Conservation (phyloP, 2,888 invertebrate species). For the Drosophila diplacantha region DNA sequence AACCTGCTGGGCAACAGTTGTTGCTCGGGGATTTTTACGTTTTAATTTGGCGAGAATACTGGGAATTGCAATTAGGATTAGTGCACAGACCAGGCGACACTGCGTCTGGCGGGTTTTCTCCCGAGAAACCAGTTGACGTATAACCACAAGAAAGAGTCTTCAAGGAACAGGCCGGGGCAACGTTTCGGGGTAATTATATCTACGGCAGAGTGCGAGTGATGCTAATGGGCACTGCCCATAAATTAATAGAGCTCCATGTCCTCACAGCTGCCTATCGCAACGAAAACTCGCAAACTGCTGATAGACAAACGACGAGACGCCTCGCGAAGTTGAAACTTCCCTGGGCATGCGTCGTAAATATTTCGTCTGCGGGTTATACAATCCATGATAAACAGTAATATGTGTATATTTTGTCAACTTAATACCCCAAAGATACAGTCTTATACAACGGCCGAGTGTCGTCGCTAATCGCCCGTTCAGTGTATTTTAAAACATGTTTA, state of each 20-base stretch:
- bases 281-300: slow-evolving; percentile 14
- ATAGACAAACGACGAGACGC: slow-evolving; percentile 57
- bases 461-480: slow-evolving; percentile 36
- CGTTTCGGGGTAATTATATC: slow-evolving; percentile 1
- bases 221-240: slow-evolving; percentile 42
- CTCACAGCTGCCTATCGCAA: slow-evolving; percentile 30
- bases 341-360: slow-evolving; percentile 51
- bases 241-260: slow-evolving; percentile 9
- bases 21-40: slow-evolving; percentile 31
- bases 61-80: slow-evolving; percentile 31
- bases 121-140: slow-evolving; percentile 1
- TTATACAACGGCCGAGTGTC: slow-evolving; percentile 33
- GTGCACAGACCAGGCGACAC: slow-evolving; percentile 35
- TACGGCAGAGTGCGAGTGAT: slow-evolving; percentile 48
- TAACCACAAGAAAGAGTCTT: slow-evolving; percentile 3
- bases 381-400: slow-evolving; percentile 55
- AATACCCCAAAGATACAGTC: slow-evolving; percentile 20
- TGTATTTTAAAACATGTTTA: slow-evolving; percentile 48
- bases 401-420: slow-evolving; percentile 25
- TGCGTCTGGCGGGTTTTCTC: slow-evolving; percentile 31
- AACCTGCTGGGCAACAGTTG: slow-evolving; percentile 55
- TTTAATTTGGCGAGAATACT: slow-evolving; percentile 48
- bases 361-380: slow-evolving; percentile 50
- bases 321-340: slow-evolving; percentile 10
- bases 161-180: neutral